A percentile compares a stretch with the other conserved stretches of the same genome.
Conservation (phyloP, 2,797 vertebrate genomes). For the Neosalanx taihuensis region DNA sequence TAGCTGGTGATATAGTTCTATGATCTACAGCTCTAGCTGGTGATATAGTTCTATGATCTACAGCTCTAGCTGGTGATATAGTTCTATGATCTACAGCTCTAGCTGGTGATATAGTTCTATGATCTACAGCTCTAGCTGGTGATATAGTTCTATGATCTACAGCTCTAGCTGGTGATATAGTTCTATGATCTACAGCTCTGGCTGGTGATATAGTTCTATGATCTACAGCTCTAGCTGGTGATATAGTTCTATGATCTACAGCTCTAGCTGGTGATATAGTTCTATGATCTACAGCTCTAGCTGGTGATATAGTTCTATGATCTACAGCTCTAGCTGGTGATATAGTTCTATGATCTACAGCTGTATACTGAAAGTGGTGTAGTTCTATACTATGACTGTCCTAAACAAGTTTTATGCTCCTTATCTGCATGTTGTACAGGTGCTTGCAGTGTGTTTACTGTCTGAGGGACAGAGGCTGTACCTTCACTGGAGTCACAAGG, state of each 20-base stretch:
- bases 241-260: neutral
- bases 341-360: neutral
- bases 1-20: no score
- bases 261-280: neutral
- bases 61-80: no score
- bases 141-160: neutral
- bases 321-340: neutral
- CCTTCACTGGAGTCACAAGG: slow-evolving; percentile 90
- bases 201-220: neutral
- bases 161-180: neutral
- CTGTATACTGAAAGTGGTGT: neutral
- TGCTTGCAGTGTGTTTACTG: slow-evolving; percentile 83
- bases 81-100: neutral
- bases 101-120: neutral
- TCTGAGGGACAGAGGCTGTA: slow-evolving; percentile 84
- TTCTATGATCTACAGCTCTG: neutral
- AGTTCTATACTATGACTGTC: neutral
- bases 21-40: no score
- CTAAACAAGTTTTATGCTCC: neutral
- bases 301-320: neutral
- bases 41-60: no score
- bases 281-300: no score
- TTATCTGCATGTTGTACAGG: slow-evolving; percentile 59
- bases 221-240: neutral
- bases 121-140: neutral